Percentiles rank a stretch among this genome's conserved stretches.
Evolutionary conservation across 2,797 vertebrate species (phyloP).

Genomic region (Jordanella pulchra): DNA sequence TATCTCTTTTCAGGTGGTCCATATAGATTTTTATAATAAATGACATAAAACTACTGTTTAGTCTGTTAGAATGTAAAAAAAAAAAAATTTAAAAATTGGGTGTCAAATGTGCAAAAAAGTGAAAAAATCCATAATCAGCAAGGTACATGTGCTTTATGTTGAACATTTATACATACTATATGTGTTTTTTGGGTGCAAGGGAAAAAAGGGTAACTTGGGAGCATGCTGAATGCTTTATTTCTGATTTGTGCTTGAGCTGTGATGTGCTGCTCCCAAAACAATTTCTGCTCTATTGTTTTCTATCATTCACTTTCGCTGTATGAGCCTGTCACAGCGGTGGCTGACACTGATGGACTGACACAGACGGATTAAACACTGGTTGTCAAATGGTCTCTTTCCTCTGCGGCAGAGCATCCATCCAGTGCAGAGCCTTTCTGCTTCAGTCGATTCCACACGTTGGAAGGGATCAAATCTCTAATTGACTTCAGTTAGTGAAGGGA

Average conservation of each 20-base stretch:
- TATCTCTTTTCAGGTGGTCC: neutral
- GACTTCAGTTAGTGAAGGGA: constrained; percentile 48
- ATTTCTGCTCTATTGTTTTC: constrained; percentile 38
- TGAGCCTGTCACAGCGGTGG: constrained; percentile 31
- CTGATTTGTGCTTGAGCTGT: constrained; percentile 17
- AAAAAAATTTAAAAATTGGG: neutral
- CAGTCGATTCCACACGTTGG: constrained; percentile 47
- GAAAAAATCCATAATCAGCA: neutral
- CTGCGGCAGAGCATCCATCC: constrained; percentile 29
- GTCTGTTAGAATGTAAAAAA: neutral
- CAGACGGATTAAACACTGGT: constrained; percentile 58
- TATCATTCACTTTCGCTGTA: constrained; percentile 20
- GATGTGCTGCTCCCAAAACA: constrained; percentile 9
- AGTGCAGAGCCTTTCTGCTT: constrained; percentile 40
- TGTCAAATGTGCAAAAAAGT: neutral
- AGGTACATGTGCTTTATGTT: neutral
- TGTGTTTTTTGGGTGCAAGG: neutral
- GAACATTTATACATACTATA: too few relatives aligned
- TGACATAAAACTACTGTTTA: neutral
- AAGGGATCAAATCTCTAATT: constrained; percentile 55
- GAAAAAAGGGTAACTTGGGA: neutral
- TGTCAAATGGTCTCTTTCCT: constrained; percentile 52
- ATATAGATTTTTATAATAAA: neutral
- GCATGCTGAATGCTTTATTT: neutral
- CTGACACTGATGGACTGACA: constrained; percentile 59